phyloP scores from a whole-genome alignment of 2,113 vertebrate genomes.

The Chaetops frenatus region DNA sequence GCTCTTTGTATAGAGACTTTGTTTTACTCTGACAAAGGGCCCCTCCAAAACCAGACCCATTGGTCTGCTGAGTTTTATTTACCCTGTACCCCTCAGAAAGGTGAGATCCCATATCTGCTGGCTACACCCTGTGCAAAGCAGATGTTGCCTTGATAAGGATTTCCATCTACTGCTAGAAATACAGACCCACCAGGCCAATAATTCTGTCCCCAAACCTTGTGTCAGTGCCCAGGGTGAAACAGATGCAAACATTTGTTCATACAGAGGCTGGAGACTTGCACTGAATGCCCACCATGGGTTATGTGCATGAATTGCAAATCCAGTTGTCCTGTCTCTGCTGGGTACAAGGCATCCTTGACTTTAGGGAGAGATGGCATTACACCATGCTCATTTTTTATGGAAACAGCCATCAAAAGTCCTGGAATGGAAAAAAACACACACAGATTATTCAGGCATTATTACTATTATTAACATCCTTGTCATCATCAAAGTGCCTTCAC shows the following conservation, averaged over 20 bases:
- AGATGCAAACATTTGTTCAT: not conserved
- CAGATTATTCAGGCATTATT: not conserved
- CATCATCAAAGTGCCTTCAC: not conserved
- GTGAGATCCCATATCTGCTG: not conserved
- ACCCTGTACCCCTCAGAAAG: accelerated
- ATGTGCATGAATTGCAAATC: accelerated
- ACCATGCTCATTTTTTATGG: not conserved
- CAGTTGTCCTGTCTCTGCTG: not conserved
- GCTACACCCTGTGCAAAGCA: not conserved
- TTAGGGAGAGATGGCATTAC: not conserved
- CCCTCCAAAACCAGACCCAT: not conserved
- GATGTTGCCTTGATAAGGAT: not conserved
- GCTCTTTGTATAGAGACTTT: not conserved
- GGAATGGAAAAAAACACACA: not conserved
- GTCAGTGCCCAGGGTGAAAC: not conserved
- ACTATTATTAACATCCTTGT: not conserved
- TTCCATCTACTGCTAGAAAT: not conserved
- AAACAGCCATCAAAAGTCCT: not conserved
- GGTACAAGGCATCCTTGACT: not conserved
- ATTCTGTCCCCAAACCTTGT: not conserved
- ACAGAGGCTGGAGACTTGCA: not conserved
- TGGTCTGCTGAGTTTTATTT: not conserved
- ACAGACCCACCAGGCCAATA: not conserved
- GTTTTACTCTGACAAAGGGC: not conserved
- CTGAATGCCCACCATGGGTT: accelerated